Evolutionary conservation across 2,113 vertebrate species (phyloP).

Genomic region (Onychostoma macrolepis): DNA sequence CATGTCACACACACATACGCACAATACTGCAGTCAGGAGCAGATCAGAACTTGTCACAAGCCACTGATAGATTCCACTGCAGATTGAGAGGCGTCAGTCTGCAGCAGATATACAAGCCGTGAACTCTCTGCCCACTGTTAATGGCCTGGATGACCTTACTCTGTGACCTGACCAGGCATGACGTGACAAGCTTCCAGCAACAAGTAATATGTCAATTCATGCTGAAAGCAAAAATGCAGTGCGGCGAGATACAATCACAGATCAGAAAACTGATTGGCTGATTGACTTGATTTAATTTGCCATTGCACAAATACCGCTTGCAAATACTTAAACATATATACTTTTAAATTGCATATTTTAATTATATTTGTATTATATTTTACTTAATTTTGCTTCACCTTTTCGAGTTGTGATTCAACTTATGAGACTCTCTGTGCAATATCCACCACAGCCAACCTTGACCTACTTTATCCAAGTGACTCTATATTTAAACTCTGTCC

Average conservation of each 20-base stretch:
- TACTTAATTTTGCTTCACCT: background rate
- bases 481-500: constrained; percentile 60
- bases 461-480: constrained; percentile 52
- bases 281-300: background rate
- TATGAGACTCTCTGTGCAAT: background rate
- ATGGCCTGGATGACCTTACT: background rate
- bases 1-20: constrained; percentile 23
- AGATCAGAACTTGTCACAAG: constrained; percentile 41
- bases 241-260: background rate
- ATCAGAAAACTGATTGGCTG: background rate
- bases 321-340: background rate
- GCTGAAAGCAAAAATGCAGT: background rate
- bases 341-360: background rate
- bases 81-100: constrained; percentile 59
- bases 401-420: background rate
- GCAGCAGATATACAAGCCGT: constrained; percentile 1
- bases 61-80: constrained; percentile 52
- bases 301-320: background rate
- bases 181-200: background rate
- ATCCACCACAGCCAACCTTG: constrained; percentile 43
- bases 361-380: background rate
- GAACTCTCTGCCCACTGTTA: background rate
- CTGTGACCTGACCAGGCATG: background rate
- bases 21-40: constrained; percentile 49
- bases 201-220: background rate